These are phyloP conservation scores for Melanogrammus aeglefinus DNA, from an alignment of 2,797 vertebrate species.

Conservation along the genomic window DNA sequence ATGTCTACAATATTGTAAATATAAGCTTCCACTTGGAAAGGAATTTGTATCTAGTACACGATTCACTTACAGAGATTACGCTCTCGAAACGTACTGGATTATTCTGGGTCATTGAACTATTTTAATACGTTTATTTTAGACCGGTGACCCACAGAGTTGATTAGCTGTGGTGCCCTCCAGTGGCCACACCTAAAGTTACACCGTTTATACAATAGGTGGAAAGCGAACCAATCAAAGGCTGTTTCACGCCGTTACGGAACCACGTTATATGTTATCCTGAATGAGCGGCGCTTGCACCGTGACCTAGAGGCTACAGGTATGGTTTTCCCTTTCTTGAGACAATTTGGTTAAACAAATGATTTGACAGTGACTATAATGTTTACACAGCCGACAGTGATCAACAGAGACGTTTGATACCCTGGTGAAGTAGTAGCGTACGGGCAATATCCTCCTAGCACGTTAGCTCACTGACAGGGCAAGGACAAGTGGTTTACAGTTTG, in stretches of 20 bases:
- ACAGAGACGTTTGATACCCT: background rate
- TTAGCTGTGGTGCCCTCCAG: background rate
- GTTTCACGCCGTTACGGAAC: background rate
- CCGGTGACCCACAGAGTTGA: background rate
- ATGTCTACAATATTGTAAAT: no score
- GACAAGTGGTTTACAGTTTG: background rate
- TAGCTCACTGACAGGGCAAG: background rate
- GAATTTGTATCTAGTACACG: background rate
- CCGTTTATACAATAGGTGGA: background rate
- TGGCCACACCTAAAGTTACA: background rate
- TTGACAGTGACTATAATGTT: background rate
- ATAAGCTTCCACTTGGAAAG: background rate
- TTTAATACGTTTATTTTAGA: background rate
- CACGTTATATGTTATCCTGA: background rate
- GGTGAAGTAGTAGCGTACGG: background rate
- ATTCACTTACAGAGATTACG: background rate
- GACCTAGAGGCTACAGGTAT: background rate
- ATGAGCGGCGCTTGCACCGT: background rate
- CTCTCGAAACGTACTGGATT: background rate
- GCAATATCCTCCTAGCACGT: background rate
- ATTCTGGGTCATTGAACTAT: slow-evolving; percentile 1
- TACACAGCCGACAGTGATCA: background rate
- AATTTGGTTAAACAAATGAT: background rate
- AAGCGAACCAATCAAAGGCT: background rate
- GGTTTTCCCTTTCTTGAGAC: background rate